Conservation (phyloP, 1,140 invertebrate species). For the Phortica variegata region DNA sequence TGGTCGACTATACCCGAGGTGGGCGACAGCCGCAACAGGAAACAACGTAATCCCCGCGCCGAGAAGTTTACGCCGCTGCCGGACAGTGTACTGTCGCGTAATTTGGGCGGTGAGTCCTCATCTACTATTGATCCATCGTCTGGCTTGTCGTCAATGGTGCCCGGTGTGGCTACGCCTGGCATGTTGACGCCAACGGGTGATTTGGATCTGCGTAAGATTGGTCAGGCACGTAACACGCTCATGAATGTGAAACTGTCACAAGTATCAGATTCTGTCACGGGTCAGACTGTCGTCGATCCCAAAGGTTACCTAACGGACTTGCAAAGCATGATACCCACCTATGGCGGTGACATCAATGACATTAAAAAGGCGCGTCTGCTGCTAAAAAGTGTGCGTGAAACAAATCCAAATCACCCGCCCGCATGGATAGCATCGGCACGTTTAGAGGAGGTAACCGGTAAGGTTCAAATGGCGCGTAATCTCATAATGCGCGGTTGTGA, state of each 20-base stretch:
- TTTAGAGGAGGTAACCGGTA: slow-evolving; percentile 98
- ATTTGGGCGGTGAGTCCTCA: slow-evolving; percentile 80
- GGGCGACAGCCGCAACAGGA: slow-evolving; percentile 97
- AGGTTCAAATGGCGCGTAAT: slow-evolving; percentile 94
- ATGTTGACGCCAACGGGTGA: slow-evolving; percentile 80
- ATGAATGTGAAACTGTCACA: slow-evolving; percentile 99
- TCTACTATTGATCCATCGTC: slow-evolving; percentile 83
- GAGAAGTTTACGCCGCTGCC: slow-evolving; percentile 98
- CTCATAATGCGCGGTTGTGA: slow-evolving; percentile 96
- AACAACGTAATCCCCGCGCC: slow-evolving; percentile 89
- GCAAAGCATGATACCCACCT: slow-evolving; percentile 97
- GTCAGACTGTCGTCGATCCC: slow-evolving; percentile 99
- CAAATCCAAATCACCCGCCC: slow-evolving; percentile 98
- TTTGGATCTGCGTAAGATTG: slow-evolving; percentile 97
- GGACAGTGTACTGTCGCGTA: slow-evolving; percentile 92
- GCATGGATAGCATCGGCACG: slow-evolving; percentile 99
- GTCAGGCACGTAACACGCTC: slow-evolving; percentile 97
- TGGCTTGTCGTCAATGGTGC: slow-evolving; percentile 81
- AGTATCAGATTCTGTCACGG: slow-evolving; percentile 97
- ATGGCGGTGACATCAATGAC: slow-evolving; percentile 98
- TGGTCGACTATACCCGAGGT: slow-evolving; percentile 98
- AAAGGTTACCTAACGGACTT: slow-evolving; percentile 99
- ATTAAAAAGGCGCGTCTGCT: slow-evolving; percentile 98
- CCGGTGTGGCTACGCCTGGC: slow-evolving; percentile 75
- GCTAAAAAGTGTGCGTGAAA: slow-evolving; percentile 96